Percentiles rank a stretch among this genome's conserved stretches.
These are phyloP conservation scores for Clanis bilineata DNA, from an alignment of 2,888 invertebrate species.

Conservation along the genomic window DNA sequence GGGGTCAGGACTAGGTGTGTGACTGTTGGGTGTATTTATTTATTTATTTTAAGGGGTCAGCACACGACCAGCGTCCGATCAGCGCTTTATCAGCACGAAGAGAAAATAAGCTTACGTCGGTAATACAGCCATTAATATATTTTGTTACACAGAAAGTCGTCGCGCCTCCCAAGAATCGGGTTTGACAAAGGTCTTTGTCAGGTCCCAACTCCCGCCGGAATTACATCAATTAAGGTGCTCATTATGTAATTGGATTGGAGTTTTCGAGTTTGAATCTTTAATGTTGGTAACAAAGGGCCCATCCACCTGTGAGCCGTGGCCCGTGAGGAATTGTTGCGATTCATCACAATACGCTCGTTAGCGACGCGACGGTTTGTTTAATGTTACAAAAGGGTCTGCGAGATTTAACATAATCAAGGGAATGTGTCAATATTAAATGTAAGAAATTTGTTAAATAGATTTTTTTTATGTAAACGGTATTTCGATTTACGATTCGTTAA, in stretches of 20 bases:
- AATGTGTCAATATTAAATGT: background rate
- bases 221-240: conserved; percentile 4
- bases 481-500: no score
- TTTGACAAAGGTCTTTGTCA: conserved; percentile 3
- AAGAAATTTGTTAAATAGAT: background rate
- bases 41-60: no score
- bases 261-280: background rate
- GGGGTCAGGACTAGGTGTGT: no score
- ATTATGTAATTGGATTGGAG: conserved; percentile 7
- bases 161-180: background rate
- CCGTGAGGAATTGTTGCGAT: background rate
- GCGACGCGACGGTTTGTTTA: background rate
- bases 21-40: no score
- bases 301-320: no score
- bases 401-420: background rate
- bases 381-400: background rate
- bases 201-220: background rate
- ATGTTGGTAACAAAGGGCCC: background rate
- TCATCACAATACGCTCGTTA: background rate
- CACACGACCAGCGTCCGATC: no score
- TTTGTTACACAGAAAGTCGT: background rate
- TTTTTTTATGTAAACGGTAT: no score
- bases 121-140: background rate
- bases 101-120: no score
- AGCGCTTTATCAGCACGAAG: no score